Percentiles rank a stretch among this genome's conserved stretches.
These are phyloP conservation scores for Rhagoletis zephyria DNA, from an alignment of 1,140 invertebrate genomes.

Conservation along the genomic window DNA sequence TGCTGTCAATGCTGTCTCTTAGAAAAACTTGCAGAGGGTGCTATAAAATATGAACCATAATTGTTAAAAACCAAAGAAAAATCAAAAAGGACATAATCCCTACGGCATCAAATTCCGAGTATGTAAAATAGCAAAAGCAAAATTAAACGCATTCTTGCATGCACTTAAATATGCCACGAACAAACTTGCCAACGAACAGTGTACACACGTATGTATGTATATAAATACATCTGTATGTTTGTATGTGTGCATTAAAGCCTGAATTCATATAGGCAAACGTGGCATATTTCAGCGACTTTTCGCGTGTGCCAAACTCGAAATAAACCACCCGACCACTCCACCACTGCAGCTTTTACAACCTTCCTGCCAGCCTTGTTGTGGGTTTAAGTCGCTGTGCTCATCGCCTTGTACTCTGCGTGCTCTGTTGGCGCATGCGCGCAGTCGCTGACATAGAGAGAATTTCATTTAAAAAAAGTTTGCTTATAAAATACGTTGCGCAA, in stretches of 20 bases:
- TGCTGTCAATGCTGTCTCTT: too few relatives aligned
- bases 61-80: background rate
- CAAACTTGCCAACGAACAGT: background rate
- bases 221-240: background rate
- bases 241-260: background rate
- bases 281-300: slow-evolving; percentile 55
- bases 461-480: too few relatives aligned
- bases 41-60: background rate
- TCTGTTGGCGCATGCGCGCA: background rate
- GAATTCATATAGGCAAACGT: slow-evolving; percentile 2
- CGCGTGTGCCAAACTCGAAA: slow-evolving; percentile 56
- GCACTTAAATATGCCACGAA: background rate
- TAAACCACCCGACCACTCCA: background rate
- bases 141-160: background rate
- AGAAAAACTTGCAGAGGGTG: too few relatives aligned
- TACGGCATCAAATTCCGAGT: background rate
- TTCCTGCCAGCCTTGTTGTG: background rate
- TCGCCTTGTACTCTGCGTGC: too few relatives aligned
- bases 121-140: background rate
- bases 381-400: background rate
- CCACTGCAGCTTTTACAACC: background rate
- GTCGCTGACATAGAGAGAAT: background rate
- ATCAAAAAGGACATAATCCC: background rate
- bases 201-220: background rate
- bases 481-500: background rate